Evolutionary conservation across 2,113 vertebrate species (phyloP).

Genomic region (Poecile atricapillus): DNA sequence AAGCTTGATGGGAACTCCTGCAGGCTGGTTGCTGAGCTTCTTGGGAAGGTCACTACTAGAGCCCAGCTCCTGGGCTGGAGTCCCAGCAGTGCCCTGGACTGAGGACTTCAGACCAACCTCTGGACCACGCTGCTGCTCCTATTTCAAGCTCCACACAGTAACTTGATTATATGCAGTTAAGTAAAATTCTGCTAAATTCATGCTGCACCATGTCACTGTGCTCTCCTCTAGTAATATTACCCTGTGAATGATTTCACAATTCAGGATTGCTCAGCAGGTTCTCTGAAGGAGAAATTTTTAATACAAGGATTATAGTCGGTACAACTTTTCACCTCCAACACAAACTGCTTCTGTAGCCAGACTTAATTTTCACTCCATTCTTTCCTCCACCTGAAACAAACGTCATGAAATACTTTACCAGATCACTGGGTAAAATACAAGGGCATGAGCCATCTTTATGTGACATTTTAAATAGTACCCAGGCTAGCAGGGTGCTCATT

Average conservation of each 20-base stretch:
- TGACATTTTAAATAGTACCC: neutral
- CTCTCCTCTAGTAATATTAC: neutral
- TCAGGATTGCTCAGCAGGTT: neutral
- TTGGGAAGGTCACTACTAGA: neutral
- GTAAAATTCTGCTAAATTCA: neutral
- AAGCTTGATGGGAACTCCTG: neutral
- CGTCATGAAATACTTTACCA: neutral
- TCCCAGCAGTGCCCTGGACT: neutral
- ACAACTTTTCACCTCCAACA: neutral
- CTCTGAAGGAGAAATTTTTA: neutral
- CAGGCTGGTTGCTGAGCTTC: neutral
- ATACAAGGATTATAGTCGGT: neutral
- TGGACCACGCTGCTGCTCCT: neutral
- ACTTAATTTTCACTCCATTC: neutral
- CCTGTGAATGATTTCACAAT: neutral
- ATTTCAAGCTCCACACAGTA: neutral
- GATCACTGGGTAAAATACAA: neutral
- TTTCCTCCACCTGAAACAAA: neutral
- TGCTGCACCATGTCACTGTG: neutral
- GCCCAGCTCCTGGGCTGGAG: neutral
- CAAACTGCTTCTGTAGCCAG: neutral
- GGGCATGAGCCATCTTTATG: neutral
- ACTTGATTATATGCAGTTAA: neutral
- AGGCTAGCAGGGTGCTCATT: neutral
- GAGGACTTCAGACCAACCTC: neutral